These are phyloP conservation scores for Elachura formosa DNA, from an alignment of 2,113 vertebrate genomes.

Conservation along the genomic window DNA sequence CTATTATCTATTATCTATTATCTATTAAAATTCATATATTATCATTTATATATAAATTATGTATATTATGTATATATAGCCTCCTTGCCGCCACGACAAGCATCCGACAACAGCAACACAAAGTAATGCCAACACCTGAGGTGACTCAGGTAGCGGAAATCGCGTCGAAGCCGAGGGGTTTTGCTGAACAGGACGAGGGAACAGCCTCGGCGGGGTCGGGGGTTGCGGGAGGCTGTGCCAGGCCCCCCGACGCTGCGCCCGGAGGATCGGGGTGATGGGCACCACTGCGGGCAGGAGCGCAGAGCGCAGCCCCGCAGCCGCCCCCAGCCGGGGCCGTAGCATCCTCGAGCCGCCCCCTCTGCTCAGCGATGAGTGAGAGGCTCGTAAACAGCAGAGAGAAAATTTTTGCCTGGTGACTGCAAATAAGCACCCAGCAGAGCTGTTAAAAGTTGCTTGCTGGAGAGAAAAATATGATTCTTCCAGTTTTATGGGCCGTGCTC, in stretches of 20 bases:
- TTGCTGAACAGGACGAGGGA: background rate
- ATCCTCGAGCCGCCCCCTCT: background rate
- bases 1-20: no score
- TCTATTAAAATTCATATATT: no score
- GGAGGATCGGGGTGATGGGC: conserved; percentile 4
- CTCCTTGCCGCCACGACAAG: background rate
- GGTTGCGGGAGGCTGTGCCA: background rate
- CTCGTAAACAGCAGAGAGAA: conserved; percentile 40
- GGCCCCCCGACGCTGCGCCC: background rate
- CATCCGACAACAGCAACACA: background rate
- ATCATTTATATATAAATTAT: no score
- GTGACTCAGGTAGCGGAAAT: no score
- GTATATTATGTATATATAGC: no score
- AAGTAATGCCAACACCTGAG: background rate
- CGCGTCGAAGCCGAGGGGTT: background rate
- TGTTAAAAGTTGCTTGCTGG: conserved; percentile 53
- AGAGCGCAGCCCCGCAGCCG: background rate
- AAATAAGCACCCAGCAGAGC: conserved; percentile 51
- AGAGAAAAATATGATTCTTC: conserved; percentile 52
- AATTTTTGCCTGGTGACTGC: conserved; percentile 58
- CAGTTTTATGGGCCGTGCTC: conserved; percentile 22
- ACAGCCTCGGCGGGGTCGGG: background rate
- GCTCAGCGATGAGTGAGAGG: background rate
- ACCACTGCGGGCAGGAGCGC: background rate
- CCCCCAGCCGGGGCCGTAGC: background rate